Base-by-base conservation (phyloP, 1,140 invertebrate genomes). In the Panagrolaimus sp. region DNA sequence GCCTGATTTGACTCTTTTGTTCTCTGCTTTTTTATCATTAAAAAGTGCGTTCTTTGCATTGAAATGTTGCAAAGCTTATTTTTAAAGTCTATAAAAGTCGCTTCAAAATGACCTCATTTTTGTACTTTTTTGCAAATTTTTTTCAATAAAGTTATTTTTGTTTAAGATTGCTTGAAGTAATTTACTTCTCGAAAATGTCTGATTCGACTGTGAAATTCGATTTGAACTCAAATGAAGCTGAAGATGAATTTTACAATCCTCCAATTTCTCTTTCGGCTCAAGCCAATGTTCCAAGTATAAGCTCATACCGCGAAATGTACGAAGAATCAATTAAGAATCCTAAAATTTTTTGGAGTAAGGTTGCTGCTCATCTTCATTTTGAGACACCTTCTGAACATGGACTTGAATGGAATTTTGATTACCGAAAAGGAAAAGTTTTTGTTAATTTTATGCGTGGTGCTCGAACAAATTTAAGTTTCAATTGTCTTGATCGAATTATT, bases 401-500 rank as follows among this genome's bases (percentile, higher is more conserved):
- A 15, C 43, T 78, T 21, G 76, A 78, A 58, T 97, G 92, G 83
- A 98, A 98, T 85, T 97, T 98, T 82, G 90, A 98, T 84, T 83
- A 90, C 10, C 88, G 85, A 26, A 90, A 93, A 79, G 94, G 94
- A 52, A 90, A 91, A 1, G 90, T 98, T 71, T 91, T 87, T 72
- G 90, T 93, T 5, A 93, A 93, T 85, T 98, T 93, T 91, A 89
- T 98, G 89, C 89, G 91, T 79, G 94, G 92, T 15, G 92, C 92
- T 0, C 88, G 89, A 10, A 97, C 94, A 14, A 98, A 98, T 84
- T 89, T 98, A 63, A 93, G 90, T 82, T 98, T 94, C 85, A 98
- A 98, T 86, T 85, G 91, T 10, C 85, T 98, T 58, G 95, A 98
- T 84, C 88, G 90, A 69, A 91, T 94, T 83, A 88, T 98, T 21